Conservation (phyloP, 2,888 invertebrate genomes). For the Caenorhabditis imperialis region DNA sequence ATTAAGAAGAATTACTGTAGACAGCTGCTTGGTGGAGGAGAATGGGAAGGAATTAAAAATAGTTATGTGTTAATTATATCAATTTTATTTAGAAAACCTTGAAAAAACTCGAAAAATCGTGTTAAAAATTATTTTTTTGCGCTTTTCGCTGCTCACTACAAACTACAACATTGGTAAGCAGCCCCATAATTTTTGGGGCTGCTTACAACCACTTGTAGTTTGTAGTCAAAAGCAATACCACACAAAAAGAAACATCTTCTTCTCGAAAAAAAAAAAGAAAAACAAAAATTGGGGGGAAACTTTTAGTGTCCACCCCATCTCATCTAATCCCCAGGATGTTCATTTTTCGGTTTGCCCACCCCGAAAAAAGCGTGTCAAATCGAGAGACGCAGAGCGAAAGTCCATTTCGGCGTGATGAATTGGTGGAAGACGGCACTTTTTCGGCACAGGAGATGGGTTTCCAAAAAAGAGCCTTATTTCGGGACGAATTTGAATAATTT, state of each 20-base stretch:
- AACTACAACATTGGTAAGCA: too few relatives aligned
- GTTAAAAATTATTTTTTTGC: too few relatives aligned
- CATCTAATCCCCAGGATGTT: constrained; percentile 42
- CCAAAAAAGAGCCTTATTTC: too few relatives aligned
- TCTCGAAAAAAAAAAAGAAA: constrained; percentile 5
- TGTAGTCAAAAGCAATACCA: too few relatives aligned
- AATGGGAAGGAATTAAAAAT: neutral
- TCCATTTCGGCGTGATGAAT: constrained; percentile 34
- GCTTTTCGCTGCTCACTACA: too few relatives aligned
- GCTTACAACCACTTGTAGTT: too few relatives aligned
- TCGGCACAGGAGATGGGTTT: too few relatives aligned
- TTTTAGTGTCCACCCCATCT: constrained; percentile 6
- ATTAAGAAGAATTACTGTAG: constrained; percentile 15
- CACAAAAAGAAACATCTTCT: too few relatives aligned
- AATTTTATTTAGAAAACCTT: too few relatives aligned
- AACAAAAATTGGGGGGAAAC: neutral
- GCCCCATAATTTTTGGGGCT: too few relatives aligned
- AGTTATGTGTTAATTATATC: neutral
- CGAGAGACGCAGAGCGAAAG: constrained; percentile 13
- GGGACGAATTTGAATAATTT: too few relatives aligned
- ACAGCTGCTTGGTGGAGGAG: constrained; percentile 2
- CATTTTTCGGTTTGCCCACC: constrained; percentile 11
- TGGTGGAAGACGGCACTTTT: neutral
- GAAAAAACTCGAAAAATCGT: too few relatives aligned
- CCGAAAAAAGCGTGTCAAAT: constrained; percentile 1